Base-by-base conservation (phyloP, 2,113 vertebrate species). In the Pongo pygmaeus region DNA sequence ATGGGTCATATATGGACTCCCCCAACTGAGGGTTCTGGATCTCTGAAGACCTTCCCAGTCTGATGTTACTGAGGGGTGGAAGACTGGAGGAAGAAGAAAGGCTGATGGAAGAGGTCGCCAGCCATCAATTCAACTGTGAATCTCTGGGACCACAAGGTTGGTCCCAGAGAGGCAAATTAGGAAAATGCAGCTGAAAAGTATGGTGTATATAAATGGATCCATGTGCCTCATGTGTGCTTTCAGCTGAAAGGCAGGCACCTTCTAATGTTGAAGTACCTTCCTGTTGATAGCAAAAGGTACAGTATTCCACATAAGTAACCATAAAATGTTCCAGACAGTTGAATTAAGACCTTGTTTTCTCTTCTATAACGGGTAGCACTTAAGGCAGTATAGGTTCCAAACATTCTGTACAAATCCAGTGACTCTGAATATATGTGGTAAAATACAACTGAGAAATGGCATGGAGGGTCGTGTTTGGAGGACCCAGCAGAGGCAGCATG, bases 221-320 rank as follows among this genome's bases (percentile, higher is more conserved):
- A 12, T 12, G 30, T 5, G 2, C 18, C 8, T 20, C 8, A 10
- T 10, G 32, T 3, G 3, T 14, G 1, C 4, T 48, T 55, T 64
- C 64, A 55, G 10, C n/a, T 32, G 13, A 79, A 78, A 43, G 22
- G 30, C 5, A 75, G 32, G 16, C 14, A 2, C 6, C 9, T 93
- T 40, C 20, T 23, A 48, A 64, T 59, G 1, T 48, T 30, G 13
- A 72, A 27, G 74, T 46, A 30, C 70, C 35, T 25, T 74, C 38
- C 72, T 74, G 11, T 25, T 43, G 74, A 46, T 46, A 46, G 75
- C 27, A 46, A 32, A 80, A 88, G 59, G 52, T 11, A 1, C 5
- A 83, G 27, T 46, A 78, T 50, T 30, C 43, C 74, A 88, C 40
- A 5, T 52, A 52, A 16, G 9, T 40, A 40, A 40, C 3, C 20